Evolutionary conservation across 2,888 invertebrate genomes (phyloP).

Genomic region (Polyommatus iphigenia): DNA sequence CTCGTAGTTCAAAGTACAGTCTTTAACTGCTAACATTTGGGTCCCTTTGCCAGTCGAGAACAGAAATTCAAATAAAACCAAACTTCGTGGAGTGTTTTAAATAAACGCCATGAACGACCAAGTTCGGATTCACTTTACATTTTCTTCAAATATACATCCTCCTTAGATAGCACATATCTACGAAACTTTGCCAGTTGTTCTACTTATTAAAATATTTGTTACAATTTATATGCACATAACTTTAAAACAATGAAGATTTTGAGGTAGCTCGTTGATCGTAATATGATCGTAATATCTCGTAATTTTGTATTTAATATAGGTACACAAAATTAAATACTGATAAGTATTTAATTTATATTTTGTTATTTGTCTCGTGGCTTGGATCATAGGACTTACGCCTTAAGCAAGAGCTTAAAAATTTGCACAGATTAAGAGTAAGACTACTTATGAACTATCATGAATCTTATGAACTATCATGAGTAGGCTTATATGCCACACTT

Average conservation of each 20-base stretch:
- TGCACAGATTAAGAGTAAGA: no score
- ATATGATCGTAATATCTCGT: no score
- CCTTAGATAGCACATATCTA: conserved; percentile 24
- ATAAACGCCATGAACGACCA: conserved; percentile 24
- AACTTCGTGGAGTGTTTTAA: conserved; percentile 24
- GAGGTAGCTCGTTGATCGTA: neutral
- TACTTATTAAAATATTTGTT: conserved; percentile 16
- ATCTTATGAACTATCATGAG: no score
- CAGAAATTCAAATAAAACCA: conserved; percentile 26
- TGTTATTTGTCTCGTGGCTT: no score
- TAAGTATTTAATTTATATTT: no score
- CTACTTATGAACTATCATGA: no score
- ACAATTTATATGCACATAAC: neutral
- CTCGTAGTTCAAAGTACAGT: neutral
- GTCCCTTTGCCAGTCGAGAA: neutral
- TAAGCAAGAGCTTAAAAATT: no score
- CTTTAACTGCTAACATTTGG: neutral
- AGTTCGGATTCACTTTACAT: conserved; percentile 24
- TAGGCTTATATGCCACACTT: no score
- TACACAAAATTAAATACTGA: neutral
- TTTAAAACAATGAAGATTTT: neutral
- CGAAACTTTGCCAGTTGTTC: conserved; percentile 14
- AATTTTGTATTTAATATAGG: no score
- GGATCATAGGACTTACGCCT: no score
- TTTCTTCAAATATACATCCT: conserved; percentile 29